Conservation (phyloP, 2,888 invertebrate species). For the Acanthococcus lagerstroemiae region DNA sequence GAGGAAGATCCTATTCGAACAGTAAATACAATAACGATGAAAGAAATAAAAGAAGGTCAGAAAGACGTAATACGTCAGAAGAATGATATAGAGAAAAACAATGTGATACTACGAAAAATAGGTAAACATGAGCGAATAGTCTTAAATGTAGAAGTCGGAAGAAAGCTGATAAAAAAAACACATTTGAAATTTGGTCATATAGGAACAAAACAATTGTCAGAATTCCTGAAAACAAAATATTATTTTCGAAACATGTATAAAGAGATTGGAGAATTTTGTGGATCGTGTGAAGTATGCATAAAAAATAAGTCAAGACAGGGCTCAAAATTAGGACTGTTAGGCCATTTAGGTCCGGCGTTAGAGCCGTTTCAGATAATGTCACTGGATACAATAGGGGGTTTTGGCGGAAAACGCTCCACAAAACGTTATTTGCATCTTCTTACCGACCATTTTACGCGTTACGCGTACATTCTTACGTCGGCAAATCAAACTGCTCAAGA, state of each 20-base stretch:
- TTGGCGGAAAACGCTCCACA: conserved; percentile 36
- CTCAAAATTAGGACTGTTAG: conserved; percentile 36
- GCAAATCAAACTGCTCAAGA: conserved; percentile 37
- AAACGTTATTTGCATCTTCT: conserved; percentile 38
- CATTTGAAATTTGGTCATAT: conserved; percentile 13
- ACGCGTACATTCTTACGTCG: conserved; percentile 37
- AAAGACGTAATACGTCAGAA: background rate
- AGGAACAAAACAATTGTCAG: background rate
- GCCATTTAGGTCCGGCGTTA: conserved; percentile 37
- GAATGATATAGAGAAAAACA: background rate
- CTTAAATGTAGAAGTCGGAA: background rate
- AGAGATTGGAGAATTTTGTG: conserved; percentile 35
- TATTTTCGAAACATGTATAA: background rate
- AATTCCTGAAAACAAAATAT: background rate
- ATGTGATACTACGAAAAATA: background rate
- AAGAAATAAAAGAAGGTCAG: background rate
- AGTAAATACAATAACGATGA: background rate
- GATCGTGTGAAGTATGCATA: conserved; percentile 34
- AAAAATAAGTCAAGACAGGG: conserved; percentile 38
- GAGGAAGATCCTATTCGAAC: background rate
- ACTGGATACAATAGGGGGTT: conserved; percentile 39
- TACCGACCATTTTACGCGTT: conserved; percentile 37
- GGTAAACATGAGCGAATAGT: background rate
- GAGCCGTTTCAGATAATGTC: conserved; percentile 38
- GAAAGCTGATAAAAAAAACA: background rate